Conservation (phyloP, 1,140 invertebrate species). For the Drosophila rufa region DNA sequence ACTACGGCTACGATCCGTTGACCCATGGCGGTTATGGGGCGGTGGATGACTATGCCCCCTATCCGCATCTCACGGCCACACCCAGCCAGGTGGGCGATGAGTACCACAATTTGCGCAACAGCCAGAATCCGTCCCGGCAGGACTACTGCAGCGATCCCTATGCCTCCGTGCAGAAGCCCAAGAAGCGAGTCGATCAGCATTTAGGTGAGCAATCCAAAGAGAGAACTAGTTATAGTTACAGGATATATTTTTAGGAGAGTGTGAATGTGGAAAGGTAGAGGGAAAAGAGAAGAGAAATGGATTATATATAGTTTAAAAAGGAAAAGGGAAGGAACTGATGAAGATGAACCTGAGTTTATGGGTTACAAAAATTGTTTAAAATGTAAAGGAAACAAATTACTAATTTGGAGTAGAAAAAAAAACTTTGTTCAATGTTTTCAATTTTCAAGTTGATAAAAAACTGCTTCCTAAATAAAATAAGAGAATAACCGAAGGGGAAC, state of each 20-base stretch:
- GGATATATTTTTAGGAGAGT: conserved; percentile 1
- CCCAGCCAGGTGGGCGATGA: conserved; percentile 88
- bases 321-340: rapidly evolving
- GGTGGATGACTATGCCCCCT: conserved; percentile 94
- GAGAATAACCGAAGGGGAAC: background rate
- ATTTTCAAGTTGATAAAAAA: background rate
- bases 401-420: too few relatives aligned
- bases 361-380: background rate
- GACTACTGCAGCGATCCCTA: conserved; percentile 94
- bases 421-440: background rate
- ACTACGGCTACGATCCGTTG: conserved; percentile 91
- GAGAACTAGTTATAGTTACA: background rate
- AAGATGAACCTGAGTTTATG: background rate
- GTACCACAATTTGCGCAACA: conserved; percentile 89
- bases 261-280: background rate
- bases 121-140: conserved; percentile 92
- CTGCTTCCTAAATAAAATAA: too few relatives aligned
- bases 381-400: background rate
- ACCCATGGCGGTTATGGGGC: conserved; percentile 92
- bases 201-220: conserved; percentile 88
- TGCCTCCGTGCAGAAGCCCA: conserved; percentile 93
- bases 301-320: background rate
- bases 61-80: conserved; percentile 90
- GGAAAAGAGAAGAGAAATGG: too few relatives aligned
- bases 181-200: conserved; percentile 92